phyloP scores from a whole-genome alignment of 1,140 invertebrate genomes.

The Atta texana region DNA sequence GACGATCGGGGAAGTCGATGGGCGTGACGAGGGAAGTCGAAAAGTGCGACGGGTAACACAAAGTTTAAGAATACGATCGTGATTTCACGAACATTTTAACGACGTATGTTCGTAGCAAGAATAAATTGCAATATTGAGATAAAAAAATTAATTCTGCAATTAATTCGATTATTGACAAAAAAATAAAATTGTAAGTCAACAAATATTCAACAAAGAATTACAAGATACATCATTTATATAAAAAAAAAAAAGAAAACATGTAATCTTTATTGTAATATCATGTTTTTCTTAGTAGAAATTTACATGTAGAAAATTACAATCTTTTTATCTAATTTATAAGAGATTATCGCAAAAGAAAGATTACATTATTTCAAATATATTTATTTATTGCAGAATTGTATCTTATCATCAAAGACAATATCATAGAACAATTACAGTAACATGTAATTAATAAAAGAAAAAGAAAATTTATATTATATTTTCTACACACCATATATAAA shows the following conservation, averaged over 20 bases:
- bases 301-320: too few relatives aligned
- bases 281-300: neutral
- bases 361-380: neutral
- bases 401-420: neutral
- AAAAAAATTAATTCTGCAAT: neutral
- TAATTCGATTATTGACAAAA: neutral
- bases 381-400: neutral
- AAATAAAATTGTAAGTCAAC: neutral
- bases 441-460: neutral
- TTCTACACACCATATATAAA: too few relatives aligned
- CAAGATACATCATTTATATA: constrained; percentile 2
- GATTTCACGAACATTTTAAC: constrained; percentile 38
- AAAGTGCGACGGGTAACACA: constrained; percentile 42
- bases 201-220: neutral
- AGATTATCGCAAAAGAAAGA: neutral
- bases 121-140: constrained; percentile 22
- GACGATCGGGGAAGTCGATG: constrained; percentile 49
- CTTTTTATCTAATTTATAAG: neutral
- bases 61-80: constrained; percentile 15
- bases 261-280: neutral
- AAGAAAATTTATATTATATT: too few relatives aligned
- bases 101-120: constrained; percentile 6
- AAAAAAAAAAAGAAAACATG: constrained; percentile 11
- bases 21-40: constrained; percentile 43
- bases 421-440: neutral